A percentile compares a stretch with the other conserved stretches of the same genome.
These are phyloP conservation scores for Cephalopholis sonnerati DNA, from an alignment of 2,113 vertebrate genomes.

Conservation along the genomic window DNA sequence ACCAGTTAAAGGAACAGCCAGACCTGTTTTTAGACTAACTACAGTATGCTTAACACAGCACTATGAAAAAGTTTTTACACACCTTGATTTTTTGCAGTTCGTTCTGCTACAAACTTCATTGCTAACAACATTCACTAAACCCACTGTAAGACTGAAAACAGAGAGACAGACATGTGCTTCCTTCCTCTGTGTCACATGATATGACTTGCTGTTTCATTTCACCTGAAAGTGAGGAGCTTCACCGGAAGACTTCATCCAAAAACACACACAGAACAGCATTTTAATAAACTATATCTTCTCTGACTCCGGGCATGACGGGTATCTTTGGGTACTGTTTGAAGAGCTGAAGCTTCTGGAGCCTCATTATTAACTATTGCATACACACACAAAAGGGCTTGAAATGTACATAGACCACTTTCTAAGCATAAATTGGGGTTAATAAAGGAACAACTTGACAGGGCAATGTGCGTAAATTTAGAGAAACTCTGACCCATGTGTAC, in stretches of 20 bases:
- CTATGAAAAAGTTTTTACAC: neutral
- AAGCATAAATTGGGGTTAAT: no score
- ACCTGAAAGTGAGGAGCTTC: slow-evolving; percentile 19
- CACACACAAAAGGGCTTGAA: no score
- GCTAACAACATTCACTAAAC: neutral
- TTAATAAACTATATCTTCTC: neutral
- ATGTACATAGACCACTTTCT: no score
- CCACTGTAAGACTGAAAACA: neutral
- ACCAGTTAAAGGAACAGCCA: no score
- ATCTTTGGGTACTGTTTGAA: neutral
- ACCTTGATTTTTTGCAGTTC: slow-evolving; percentile 21
- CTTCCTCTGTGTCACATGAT: neutral
- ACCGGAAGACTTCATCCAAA: neutral
- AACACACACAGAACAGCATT: neutral
- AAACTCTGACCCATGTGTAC: no score
- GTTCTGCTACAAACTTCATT: neutral
- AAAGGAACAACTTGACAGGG: no score
- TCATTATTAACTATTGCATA: neutral
- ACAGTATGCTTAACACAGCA: neutral
- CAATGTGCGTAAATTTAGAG: no score
- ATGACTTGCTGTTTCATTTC: slow-evolving; percentile 1
- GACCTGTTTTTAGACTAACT: neutral
- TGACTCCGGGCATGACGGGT: neutral
- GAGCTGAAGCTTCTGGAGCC: neutral
- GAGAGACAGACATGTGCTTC: neutral